Evolutionary conservation across 2,113 vertebrate species (phyloP).

Genomic region (Tachysurus vachellii): DNA sequence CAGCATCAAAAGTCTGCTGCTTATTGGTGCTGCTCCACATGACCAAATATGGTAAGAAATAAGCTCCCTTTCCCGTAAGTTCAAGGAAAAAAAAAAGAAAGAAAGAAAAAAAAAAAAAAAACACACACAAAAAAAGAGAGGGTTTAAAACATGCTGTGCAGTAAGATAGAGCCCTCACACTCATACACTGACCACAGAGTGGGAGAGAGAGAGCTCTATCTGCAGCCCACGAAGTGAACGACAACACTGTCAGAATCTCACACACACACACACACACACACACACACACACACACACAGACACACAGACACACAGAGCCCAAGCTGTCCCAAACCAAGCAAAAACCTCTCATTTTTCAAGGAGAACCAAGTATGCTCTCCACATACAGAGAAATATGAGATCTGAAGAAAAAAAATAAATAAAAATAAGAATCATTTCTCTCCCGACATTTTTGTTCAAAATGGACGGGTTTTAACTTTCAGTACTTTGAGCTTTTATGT

Average conservation of each 20-base stretch:
- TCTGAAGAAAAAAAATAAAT: not conserved
- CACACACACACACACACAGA: not conserved
- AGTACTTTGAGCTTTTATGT: slow-evolving; percentile 47
- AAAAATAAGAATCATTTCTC: not conserved
- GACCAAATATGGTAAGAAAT: slow-evolving; percentile 81
- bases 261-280: not conserved
- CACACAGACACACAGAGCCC: not conserved
- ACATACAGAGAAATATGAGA: slow-evolving; percentile 30
- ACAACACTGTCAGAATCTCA: slow-evolving; percentile 16
- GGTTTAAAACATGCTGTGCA: slow-evolving; percentile 68
- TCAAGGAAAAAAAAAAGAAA: not conserved
- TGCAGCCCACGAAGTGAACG: slow-evolving; percentile 37
- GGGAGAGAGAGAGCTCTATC: slow-evolving; percentile 44
- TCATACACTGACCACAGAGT: slow-evolving; percentile 59
- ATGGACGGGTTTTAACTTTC: slow-evolving; percentile 54
- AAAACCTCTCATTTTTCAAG: slow-evolving; percentile 17
- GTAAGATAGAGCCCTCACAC: slow-evolving; percentile 71
- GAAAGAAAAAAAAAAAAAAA: slow-evolving; percentile 60
- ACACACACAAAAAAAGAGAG: slow-evolving; percentile 42
- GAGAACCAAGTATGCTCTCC: not conserved
- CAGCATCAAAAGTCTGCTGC: slow-evolving; percentile 76
- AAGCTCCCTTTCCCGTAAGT: slow-evolving; percentile 80
- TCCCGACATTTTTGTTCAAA: slow-evolving; percentile 47
- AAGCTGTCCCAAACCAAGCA: slow-evolving; percentile 28
- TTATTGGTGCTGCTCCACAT: slow-evolving; percentile 74